Evolutionary conservation across 1,140 invertebrate genomes (phyloP).

Genomic region (Lucilia sericata): DNA sequence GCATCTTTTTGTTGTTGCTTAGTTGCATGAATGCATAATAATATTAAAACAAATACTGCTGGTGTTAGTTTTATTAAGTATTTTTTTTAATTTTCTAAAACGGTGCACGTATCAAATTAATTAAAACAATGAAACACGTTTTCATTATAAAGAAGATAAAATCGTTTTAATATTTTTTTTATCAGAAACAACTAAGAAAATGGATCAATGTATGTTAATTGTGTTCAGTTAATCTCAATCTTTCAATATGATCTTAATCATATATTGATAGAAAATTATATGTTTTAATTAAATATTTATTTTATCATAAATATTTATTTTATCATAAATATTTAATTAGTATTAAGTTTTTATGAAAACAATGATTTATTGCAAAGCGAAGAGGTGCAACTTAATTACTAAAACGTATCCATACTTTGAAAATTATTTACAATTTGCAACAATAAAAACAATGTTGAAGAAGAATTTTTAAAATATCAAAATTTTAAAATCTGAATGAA

Average conservation of each 20-base stretch:
- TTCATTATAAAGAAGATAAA: neutral
- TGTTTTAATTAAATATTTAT: too few species aligned
- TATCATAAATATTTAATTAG: too few species aligned
- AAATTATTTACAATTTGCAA: too few species aligned
- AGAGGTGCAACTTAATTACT: too few species aligned
- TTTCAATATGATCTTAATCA: neutral
- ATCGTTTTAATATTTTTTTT: neutral
- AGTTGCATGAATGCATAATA: neutral
- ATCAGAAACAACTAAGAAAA: neutral
- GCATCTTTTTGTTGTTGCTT: neutral
- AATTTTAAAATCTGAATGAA: too few species aligned
- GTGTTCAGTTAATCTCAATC: neutral
- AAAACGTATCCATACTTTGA: too few species aligned
- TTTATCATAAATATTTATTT: too few species aligned
- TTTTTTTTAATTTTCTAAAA: neutral
- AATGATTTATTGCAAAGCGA: too few species aligned
- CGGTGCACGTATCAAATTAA: neutral
- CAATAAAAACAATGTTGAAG: too few species aligned
- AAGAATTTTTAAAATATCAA: too few species aligned
- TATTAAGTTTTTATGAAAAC: too few species aligned
- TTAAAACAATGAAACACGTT: slow-evolving; percentile 2
- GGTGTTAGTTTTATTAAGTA: neutral
- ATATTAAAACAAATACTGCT: neutral
- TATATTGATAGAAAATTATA: neutral
- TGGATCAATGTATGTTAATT: too few species aligned